Conservation (phyloP, 2,113 vertebrate species). For the Chrysochloris asiatica region DNA sequence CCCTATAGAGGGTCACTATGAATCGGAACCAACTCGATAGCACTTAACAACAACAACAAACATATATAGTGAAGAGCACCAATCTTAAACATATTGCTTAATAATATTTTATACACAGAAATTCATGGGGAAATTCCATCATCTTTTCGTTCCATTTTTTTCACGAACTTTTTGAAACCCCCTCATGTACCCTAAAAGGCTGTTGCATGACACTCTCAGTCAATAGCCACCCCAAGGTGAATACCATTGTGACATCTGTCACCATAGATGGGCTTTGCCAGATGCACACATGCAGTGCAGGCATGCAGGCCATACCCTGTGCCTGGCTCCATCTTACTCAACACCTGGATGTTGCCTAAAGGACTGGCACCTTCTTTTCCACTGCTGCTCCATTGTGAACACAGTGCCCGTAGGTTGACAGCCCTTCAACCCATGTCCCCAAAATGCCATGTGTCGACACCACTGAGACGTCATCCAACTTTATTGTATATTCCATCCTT, state of each 20-base stretch:
- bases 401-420: too few relatives aligned
- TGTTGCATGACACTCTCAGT: background rate
- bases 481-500: conserved; percentile 1
- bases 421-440: background rate
- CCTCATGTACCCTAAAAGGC: background rate
- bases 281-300: background rate
- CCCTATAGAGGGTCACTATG: too few relatives aligned
- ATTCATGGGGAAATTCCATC: too few relatives aligned
- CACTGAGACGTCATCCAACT: background rate
- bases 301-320: fast-evolving
- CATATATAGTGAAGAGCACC: background rate
- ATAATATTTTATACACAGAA: background rate
- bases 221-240: background rate
- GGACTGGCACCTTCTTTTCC: too few relatives aligned
- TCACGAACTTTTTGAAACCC: too few relatives aligned
- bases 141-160: too few relatives aligned
- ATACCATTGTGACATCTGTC: background rate
- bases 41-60: too few relatives aligned
- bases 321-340: background rate
- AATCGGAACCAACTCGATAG: too few relatives aligned
- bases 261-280: background rate
- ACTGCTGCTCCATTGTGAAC: fast-evolving
- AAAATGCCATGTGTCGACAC: too few relatives aligned
- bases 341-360: fast-evolving
- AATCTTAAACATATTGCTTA: background rate